Evolutionary conservation across 2,888 invertebrate species (phyloP).

Genomic region (Coecobrya sp.): DNA sequence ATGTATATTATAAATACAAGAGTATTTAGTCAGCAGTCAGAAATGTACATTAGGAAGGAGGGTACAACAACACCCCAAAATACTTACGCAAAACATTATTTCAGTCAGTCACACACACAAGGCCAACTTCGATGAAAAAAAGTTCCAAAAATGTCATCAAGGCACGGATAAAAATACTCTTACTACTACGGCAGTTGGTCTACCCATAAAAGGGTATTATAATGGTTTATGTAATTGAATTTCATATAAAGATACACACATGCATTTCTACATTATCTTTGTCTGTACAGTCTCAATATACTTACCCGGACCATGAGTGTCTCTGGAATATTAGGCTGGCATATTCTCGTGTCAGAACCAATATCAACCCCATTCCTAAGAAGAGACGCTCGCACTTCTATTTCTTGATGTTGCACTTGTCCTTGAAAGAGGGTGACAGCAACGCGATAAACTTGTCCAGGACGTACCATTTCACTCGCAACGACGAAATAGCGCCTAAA

Average conservation of each 20-base stretch:
- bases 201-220: constrained; percentile 52
- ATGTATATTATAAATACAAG: not conserved
- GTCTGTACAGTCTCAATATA: constrained; percentile 87
- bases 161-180: constrained; percentile 10
- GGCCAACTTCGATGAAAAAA: constrained; percentile 27
- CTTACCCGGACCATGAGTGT: constrained; percentile 96
- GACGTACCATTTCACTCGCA: constrained; percentile 96
- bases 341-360: constrained; percentile 93
- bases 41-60: not conserved
- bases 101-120: constrained; percentile 10
- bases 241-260: constrained; percentile 26
- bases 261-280: not conserved
- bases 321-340: constrained; percentile 95
- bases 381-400: constrained; percentile 96
- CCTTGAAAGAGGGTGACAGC: constrained; percentile 94
- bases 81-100: constrained; percentile 18
- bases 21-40: not conserved
- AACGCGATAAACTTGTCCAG: constrained; percentile 96
- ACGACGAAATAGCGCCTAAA: constrained; percentile 96
- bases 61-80: not conserved
- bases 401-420: constrained; percentile 90
- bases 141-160: constrained; percentile 63
- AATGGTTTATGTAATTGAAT: constrained; percentile 67
- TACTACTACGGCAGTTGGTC: not conserved
- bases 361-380: constrained; percentile 96